Conservation (phyloP, 2,113 vertebrate genomes). For the Symphodus melops region DNA sequence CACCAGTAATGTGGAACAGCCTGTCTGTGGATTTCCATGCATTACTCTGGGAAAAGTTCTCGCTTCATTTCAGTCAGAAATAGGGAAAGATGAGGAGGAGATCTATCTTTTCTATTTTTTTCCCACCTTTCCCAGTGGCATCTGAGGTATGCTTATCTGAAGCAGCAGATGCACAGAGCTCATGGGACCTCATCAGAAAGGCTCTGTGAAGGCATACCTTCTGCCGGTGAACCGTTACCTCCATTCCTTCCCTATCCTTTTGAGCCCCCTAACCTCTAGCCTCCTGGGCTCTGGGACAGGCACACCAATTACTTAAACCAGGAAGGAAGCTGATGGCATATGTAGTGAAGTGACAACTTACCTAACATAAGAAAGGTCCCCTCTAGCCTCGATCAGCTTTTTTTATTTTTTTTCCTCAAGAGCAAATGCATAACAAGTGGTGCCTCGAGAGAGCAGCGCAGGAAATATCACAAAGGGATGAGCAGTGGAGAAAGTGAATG, state of each 20-base stretch:
- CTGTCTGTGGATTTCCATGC: slow-evolving; percentile 69
- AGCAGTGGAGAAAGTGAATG: slow-evolving; percentile 19
- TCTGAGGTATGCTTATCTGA: slow-evolving; percentile 81
- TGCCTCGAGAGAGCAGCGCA: slow-evolving; percentile 32
- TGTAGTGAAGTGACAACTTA: slow-evolving; percentile 61
- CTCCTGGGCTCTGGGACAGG: slow-evolving; percentile 65
- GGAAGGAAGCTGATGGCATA: slow-evolving; percentile 62
- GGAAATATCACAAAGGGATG: slow-evolving; percentile 14
- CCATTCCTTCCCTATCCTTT: slow-evolving; percentile 55
- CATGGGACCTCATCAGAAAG: slow-evolving; percentile 82
- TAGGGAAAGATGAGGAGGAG: slow-evolving; percentile 48
- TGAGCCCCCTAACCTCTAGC: slow-evolving; percentile 63
- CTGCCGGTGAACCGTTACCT: slow-evolving; percentile 76
- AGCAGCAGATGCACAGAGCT: slow-evolving; percentile 80
- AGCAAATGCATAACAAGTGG: slow-evolving; percentile 61
- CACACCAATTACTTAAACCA: slow-evolving; percentile 75
- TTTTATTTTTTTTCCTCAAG: slow-evolving; percentile 17
- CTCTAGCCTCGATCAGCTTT: slow-evolving; percentile 13
- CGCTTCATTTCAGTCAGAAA: slow-evolving; percentile 62
- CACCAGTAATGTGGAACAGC: slow-evolving; percentile 6
- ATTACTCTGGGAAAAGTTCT: slow-evolving; percentile 61
- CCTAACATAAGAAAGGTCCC: slow-evolving; percentile 44
- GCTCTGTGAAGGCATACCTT: slow-evolving; percentile 75
- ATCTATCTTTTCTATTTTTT: slow-evolving; percentile 54
- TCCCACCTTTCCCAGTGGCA: slow-evolving; percentile 62